These are phyloP conservation scores for Aselliscus stoliczkanus DNA, from an alignment of 2,797 vertebrate species.

Conservation along the genomic window DNA sequence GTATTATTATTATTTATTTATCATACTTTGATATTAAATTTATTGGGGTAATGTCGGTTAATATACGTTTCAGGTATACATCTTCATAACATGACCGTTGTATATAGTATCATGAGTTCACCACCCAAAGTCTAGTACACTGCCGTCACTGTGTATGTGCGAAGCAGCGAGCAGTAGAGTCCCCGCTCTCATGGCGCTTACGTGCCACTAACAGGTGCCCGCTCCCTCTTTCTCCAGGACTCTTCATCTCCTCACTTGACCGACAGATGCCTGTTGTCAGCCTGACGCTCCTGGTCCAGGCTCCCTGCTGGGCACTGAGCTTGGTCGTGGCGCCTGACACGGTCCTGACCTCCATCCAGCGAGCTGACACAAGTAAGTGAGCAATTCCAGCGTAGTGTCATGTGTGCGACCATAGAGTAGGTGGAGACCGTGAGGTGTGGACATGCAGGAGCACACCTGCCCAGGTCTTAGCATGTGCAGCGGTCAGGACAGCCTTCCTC, in stretches of 20 bases:
- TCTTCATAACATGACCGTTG: fast-evolving
- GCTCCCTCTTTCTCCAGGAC: too few species aligned
- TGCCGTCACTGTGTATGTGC: fast-evolving
- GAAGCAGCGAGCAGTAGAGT: neutral
- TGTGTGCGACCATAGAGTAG: fast-evolving
- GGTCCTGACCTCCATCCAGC: too few species aligned
- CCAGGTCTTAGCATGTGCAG: neutral
- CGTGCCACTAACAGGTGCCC: neutral
- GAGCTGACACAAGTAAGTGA: neutral
- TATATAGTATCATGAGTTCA: too few species aligned
- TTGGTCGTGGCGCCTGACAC: neutral
- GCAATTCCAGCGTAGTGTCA: fast-evolving
- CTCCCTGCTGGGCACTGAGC: fast-evolving
- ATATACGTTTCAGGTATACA: fast-evolving
- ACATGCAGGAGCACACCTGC: too few species aligned
- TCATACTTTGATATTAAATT: too few species aligned
- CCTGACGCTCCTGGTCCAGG: too few species aligned
- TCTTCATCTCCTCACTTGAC: neutral
- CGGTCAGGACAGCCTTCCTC: neutral
- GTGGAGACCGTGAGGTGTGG: neutral
- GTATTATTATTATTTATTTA: too few species aligned
- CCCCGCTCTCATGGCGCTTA: neutral
- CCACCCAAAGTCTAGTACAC: neutral
- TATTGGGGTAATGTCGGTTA: neutral
- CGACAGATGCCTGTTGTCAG: too few species aligned